Evolutionary conservation across 2,113 vertebrate species (phyloP), one percentile per base, ranked within the genome.

Genomic region (Fukomys damarensis): DNA sequence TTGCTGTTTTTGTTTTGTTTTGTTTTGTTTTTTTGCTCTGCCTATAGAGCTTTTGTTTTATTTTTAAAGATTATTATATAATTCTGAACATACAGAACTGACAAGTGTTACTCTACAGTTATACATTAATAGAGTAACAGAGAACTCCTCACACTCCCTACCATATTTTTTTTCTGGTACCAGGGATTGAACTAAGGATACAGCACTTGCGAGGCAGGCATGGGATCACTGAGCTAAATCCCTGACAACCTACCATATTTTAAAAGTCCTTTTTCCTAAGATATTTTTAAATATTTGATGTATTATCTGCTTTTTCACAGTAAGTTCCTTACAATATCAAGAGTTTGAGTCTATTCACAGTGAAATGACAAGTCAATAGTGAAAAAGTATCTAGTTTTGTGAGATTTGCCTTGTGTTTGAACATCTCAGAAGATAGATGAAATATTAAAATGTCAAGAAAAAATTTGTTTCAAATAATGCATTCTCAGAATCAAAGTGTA

Each of bases 361-460:
- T 59, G 46, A 88, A 61, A 92, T 61, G n/a, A 70, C 9, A 63
- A 95, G 26, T 89, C 20, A 66, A 61, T 46, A 63, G 58, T 70
- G 79, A 90, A 93, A n/a, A 20, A 11, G 0, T 65, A 89, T 72
- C 43, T 91, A 46, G 79, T 38, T 93, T 88, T 52, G 12, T 81
- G 54, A 92, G n/a, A 5, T 82, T 76, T 43, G 43, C 46, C 86
- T 86, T 86, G 26, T 1, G n/a, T 79, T 79, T 94, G 52, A 92
- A 83, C 32, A 92, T 28, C 49, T 89, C 56, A 94, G 41, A 93
- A 81, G n/a, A 95, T 77, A 9, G 35, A 54, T 58, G 7, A 93
- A 96, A 76, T 94, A 86, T 32, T 89, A 95, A 95, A 83, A 89
- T 79, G 14, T 59, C 65, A 86, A 94, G 66, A 94, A 96, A 76